Evolutionary conservation across 2,113 vertebrate genomes (phyloP).

Genomic region (Gambusia affinis): DNA sequence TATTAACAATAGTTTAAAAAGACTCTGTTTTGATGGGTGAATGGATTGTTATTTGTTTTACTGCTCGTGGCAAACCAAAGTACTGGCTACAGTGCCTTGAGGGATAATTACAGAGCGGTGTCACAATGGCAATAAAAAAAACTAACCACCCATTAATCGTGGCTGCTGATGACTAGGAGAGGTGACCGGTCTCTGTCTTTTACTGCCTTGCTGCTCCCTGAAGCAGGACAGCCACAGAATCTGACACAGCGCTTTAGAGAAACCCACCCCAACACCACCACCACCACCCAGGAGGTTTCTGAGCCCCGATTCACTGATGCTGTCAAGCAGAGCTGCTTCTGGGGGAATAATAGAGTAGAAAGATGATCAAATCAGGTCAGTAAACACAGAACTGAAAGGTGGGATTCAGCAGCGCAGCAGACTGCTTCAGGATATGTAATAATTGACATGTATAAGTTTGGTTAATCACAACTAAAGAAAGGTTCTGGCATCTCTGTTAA

Average conservation of each 20-base stretch:
- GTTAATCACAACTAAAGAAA: too few relatives aligned
- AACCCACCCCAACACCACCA: background rate
- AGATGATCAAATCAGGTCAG: background rate
- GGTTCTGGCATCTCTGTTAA: background rate
- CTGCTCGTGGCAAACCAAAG: slow-evolving; percentile 17
- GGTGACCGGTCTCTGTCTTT: slow-evolving; percentile 31
- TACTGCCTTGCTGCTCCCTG: slow-evolving; percentile 4
- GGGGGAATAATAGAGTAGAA: background rate
- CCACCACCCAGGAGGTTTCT: slow-evolving; percentile 9
- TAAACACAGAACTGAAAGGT: slow-evolving; percentile 6
- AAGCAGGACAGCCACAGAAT: slow-evolving; percentile 8
- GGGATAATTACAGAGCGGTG: background rate
- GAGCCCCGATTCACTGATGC: slow-evolving; percentile 2
- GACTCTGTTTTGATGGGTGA: slow-evolving; percentile 1
- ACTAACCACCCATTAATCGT: slow-evolving; percentile 5
- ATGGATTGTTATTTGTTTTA: background rate
- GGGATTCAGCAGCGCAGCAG: background rate
- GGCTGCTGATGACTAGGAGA: slow-evolving; percentile 11
- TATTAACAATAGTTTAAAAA: slow-evolving; percentile 25
- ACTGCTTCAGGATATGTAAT: background rate
- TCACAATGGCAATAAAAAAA: background rate
- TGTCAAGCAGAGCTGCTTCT: slow-evolving; percentile 10
- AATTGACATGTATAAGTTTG: background rate
- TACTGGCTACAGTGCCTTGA: background rate
- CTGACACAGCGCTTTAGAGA: slow-evolving; percentile 25